phyloP scores from a whole-genome alignment of 2,797 vertebrate species.

The Oreochromis grahami region DNA sequence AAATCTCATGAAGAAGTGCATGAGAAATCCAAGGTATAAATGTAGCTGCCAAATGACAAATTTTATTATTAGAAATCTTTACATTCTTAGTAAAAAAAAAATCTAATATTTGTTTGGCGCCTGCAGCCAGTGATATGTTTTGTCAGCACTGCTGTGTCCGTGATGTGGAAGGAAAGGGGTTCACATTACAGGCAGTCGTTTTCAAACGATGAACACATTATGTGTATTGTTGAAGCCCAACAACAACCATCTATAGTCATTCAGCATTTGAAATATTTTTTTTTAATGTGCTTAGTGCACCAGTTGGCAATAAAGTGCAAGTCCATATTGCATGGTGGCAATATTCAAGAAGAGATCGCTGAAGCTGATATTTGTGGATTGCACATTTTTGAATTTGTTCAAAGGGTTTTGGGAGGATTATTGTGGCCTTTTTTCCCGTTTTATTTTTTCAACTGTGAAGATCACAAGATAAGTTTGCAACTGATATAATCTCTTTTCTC shows the following conservation, averaged over 20 bases:
- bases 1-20: neutral
- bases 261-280: neutral
- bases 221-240: neutral
- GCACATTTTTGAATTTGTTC: neutral
- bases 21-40: neutral
- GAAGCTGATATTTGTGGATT: neutral
- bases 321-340: neutral
- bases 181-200: neutral
- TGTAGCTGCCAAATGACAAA: neutral
- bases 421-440: neutral
- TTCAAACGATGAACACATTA: neutral
- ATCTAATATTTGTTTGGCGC: rapidly evolving
- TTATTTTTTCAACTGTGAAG: neutral
- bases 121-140: neutral
- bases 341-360: neutral
- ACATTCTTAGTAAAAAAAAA: neutral
- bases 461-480: neutral
- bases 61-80: neutral
- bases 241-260: neutral
- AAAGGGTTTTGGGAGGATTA: neutral
- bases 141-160: neutral
- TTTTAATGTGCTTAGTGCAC: neutral
- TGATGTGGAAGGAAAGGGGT: neutral
- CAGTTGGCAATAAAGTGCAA: neutral
- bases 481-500: neutral